A percentile compares a stretch with the other conserved stretches of the same genome.
These are phyloP conservation scores for Pyxicephalus adspersus DNA, from an alignment of 2,113 vertebrate genomes.

Conservation along the genomic window DNA sequence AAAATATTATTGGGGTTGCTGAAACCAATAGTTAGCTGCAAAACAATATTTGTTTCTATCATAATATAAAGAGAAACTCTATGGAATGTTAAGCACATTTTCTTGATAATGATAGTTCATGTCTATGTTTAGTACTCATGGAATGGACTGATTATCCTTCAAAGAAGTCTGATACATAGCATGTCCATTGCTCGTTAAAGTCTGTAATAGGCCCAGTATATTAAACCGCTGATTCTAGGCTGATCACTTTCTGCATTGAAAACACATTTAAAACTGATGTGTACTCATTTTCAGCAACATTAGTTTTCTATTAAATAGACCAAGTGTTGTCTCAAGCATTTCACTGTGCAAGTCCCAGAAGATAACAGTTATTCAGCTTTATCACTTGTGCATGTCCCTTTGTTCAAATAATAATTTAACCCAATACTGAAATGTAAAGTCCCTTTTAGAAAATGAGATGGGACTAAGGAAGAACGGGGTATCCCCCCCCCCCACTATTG, in stretches of 20 bases:
- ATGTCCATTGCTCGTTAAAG: neutral
- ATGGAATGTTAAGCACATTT: neutral
- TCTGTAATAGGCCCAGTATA: constrained; percentile 9
- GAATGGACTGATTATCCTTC: neutral
- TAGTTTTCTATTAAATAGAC: constrained; percentile 47
- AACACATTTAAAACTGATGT: constrained; percentile 34
- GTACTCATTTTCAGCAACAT: constrained; percentile 49
- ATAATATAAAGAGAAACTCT: neutral
- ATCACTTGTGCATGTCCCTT: neutral
- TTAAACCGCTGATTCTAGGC: constrained; percentile 24
- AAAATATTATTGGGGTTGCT: too few species aligned
- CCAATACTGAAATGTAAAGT: neutral
- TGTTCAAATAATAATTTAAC: neutral
- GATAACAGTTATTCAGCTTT: neutral
- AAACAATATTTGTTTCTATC: too few species aligned
- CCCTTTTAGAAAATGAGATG: too few species aligned
- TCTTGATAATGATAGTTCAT: neutral
- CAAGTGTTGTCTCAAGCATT: constrained; percentile 8
- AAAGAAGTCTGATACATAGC: neutral
- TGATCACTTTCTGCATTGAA: constrained; percentile 15
- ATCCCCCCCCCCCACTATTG: too few species aligned
- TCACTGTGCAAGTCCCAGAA: constrained; percentile 18
- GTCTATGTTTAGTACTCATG: neutral
- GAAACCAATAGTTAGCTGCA: too few species aligned
- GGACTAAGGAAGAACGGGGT: too few species aligned